Conservation (phyloP, 2,797 vertebrate genomes). For the Pseudochirops corinnae region DNA sequence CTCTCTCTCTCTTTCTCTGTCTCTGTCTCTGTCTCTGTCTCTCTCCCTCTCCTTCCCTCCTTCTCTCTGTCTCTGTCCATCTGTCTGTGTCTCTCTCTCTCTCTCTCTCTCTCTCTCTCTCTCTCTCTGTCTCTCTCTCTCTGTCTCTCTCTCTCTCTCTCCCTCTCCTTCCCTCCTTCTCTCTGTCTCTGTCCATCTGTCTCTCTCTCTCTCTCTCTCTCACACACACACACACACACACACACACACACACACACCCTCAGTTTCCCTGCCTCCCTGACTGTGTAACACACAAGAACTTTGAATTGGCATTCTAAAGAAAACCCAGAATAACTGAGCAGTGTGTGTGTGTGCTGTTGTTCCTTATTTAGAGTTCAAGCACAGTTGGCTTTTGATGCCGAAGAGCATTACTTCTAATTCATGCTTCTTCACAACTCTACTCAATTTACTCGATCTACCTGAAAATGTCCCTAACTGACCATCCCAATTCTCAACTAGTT, state of each 20-base stretch:
- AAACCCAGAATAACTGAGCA: background rate
- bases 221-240: no score
- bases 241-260: background rate
- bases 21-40: no score
- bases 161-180: no score
- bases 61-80: no score
- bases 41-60: no score
- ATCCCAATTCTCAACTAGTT: background rate
- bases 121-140: no score
- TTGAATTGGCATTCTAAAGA: background rate
- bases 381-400: slow-evolving; percentile 24
- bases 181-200: no score
- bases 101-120: no score
- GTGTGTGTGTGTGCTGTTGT: background rate
- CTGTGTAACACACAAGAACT: background rate
- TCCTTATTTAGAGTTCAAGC: background rate
- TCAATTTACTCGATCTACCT: background rate
- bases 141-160: no score
- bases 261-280: background rate
- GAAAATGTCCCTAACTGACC: background rate
- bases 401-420: background rate
- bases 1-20: no score
- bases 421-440: slow-evolving; percentile 5
- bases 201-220: no score
- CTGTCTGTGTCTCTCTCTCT: no score